Conservation (phyloP, 2,888 invertebrate species). For the Acrobasis consociella region DNA sequence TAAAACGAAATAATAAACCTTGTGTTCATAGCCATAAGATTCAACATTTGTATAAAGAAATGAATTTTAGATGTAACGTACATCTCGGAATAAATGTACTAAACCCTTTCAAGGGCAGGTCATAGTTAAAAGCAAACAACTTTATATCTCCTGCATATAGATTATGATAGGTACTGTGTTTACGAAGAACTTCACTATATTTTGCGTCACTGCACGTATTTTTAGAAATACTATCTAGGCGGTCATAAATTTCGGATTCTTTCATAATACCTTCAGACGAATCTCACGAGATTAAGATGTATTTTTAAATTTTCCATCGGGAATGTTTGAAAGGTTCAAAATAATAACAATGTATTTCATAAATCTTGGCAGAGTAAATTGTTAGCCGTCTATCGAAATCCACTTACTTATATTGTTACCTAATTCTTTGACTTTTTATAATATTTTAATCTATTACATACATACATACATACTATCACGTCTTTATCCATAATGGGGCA, state of each 20-base stretch:
- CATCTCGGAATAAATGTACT: slow-evolving; percentile 48
- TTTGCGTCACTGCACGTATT: slow-evolving; percentile 56
- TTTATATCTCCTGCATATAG: slow-evolving; percentile 68
- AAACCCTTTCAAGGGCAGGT: slow-evolving; percentile 67
- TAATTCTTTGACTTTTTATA: not conserved
- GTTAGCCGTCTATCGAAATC: not conserved
- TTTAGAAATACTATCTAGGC: slow-evolving; percentile 37
- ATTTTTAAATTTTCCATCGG: slow-evolving; percentile 15
- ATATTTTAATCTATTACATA: too few relatives aligned
- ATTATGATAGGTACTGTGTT: slow-evolving; percentile 52
- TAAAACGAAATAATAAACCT: slow-evolving; percentile 29
- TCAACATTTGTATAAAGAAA: not conserved
- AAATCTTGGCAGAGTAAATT: slow-evolving; percentile 1
- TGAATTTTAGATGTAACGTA: slow-evolving; percentile 43
- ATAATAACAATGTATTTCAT: slow-evolving; percentile 18
- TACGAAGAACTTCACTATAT: slow-evolving; percentile 48
- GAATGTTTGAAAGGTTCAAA: slow-evolving; percentile 21
- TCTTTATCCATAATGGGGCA: too few relatives aligned
- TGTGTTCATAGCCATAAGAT: not conserved
- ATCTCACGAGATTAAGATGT: slow-evolving; percentile 13
- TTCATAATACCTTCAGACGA: slow-evolving; percentile 24
- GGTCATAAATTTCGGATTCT: slow-evolving; percentile 29
- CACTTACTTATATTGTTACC: not conserved
- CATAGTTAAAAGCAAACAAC: slow-evolving; percentile 61
- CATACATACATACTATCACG: too few relatives aligned